Evolutionary conservation across 2,888 invertebrate species (phyloP), one percentile per base, ranked within the genome.

Genomic region (Agapetus fuscipes): DNA sequence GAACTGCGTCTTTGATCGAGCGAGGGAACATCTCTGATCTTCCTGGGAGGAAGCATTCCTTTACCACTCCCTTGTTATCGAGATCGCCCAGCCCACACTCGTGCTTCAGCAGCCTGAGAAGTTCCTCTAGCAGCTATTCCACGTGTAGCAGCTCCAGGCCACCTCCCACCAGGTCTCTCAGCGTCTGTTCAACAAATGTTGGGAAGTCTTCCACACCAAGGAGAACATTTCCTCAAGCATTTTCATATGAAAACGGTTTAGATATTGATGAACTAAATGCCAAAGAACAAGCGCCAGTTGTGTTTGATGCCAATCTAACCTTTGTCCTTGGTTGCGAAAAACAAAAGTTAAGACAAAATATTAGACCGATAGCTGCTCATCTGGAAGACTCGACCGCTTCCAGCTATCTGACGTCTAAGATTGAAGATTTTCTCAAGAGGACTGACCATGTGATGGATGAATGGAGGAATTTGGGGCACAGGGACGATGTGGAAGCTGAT

Each of bases 361-460:
- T 85, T 36, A 73, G 72, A 37, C 80, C 87, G 0, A 66, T 80
- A 4, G 85, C 88, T 2, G 86, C 88, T 1, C 81, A 83, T 54
- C 62, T 78, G 49, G 85, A 86, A 55, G 76, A 82, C 25, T 71
- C 78, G 32, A 88, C 87, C 0, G 81, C 83, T 2, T 87, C 87
- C 0, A 83, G 80, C 41, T 78, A 78, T 50, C 64, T 90, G 12
- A 77, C 79, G 17, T 74, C 71, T 24, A 84, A 83, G 61, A 89
- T 90, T 37, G 76, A 83, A 38, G 81, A 79, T 54, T 90, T 90
- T 53, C 64, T 90, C 20, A 77, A 76, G 53, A 73, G 84, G 46
- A 89, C 89, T 3, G 89, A 90, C 61, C 89, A 89, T 59, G 79
- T 89, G 1, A 85, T 85, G 77, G 86, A 89, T 53, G 87, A 89